These are phyloP conservation scores for Diprion similis DNA, from an alignment of 1,140 invertebrate species.

Conservation along the genomic window DNA sequence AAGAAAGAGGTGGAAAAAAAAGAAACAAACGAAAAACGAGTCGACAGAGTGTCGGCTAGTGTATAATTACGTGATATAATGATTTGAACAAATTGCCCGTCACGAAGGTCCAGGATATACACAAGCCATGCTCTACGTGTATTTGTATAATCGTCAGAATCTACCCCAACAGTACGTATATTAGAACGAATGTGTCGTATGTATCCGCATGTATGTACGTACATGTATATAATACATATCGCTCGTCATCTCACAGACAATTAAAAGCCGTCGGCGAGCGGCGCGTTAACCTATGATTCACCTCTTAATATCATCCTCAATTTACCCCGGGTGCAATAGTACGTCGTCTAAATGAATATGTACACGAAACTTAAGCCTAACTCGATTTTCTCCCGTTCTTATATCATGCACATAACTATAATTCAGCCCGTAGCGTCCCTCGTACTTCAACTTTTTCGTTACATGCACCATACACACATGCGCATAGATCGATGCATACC, in stretches of 20 bases:
- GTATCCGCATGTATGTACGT: neutral
- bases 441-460: too few relatives aligned
- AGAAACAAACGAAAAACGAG: too few relatives aligned
- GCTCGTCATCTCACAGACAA: slow-evolving; percentile 7
- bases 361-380: neutral
- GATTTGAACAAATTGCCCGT: slow-evolving; percentile 3
- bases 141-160: neutral
- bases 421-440: too few relatives aligned
- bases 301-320: slow-evolving; percentile 7
- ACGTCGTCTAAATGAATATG: neutral
- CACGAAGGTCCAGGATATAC: neutral
- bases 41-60: neutral
- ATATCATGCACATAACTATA: neutral
- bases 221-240: neutral
- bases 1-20: too few relatives aligned
- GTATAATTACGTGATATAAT: slow-evolving; percentile 6
- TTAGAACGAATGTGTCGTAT: too few relatives aligned
- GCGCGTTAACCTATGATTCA: slow-evolving; percentile 4
- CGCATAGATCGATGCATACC: too few relatives aligned
- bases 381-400: neutral
- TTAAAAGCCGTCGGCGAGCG: slow-evolving; percentile 1
- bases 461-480: too few relatives aligned
- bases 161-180: too few relatives aligned
- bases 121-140: neutral
- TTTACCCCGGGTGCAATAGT: neutral